Evolutionary conservation across 1,140 invertebrate genomes (phyloP), one percentile per base, ranked within the genome.

Genomic region (Armadillidium nasatum): DNA sequence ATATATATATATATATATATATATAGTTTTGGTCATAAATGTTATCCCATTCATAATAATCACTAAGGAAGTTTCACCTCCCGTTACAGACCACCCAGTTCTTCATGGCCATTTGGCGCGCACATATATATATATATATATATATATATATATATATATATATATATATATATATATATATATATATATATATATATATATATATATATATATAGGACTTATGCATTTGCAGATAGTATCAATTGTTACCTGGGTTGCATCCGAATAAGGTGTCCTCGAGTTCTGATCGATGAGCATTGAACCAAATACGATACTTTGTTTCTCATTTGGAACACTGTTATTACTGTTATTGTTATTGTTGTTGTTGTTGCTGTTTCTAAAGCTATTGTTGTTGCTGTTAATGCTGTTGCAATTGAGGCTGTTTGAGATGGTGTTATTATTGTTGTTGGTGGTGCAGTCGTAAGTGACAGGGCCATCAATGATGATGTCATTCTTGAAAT

Each of bases 241-340:
- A 33, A 33, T 33, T 33, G 33, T 60, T 60, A 75, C 54, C 73
- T 75, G 73, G n/a, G 73, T 75, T 60, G 73, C 73, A 33, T 75
- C 73, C 21, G 73, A 75, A 45, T 75, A 75, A 15, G 73, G 73
- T 10, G 73, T 75, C n/a, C 60, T 23, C 9, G 73, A 75, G 66
- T 67, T 75, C 54, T 60, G 66, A 67, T 75, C 68, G 22, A 75
- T 54, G 13, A 60, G 67, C n/a, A 75, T 43, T 21, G 54, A 75
- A 0, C 73, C 73, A 44, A 75, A 75, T 21, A 60, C 7, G 7
- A 4, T 60, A 60, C 19, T 60, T 13, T 13, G 11, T 19, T 60
- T 4, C 11, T 60, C 50, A 60, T 19, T 60, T 60, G 11, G 50
- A 60, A 15, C 50, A 19, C 50, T 19, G 50, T 60, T 60, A 60